Base-by-base conservation (phyloP, 2,113 vertebrate genomes). In the Poeciliopsis retropinna region DNA sequence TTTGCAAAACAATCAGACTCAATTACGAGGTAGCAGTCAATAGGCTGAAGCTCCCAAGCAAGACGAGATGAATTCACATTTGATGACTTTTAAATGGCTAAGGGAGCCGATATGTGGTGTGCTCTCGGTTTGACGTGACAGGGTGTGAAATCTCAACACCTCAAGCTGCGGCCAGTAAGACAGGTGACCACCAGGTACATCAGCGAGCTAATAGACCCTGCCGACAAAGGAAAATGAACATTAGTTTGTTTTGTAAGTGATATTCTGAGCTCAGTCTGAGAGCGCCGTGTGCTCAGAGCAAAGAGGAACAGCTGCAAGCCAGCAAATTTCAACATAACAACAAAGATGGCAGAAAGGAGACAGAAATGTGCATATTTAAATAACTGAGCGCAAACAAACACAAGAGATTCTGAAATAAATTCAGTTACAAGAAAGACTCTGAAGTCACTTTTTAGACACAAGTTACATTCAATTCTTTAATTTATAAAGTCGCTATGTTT, bases 1-100 rank as follows among this genome's bases (percentile, higher is more conserved):
- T 87, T 70, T 25, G 65, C 85, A 78, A 92, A 90, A 92, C 88
- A 92, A 92, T 92, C 88, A 87, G 80, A 84, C 76, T 72, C 85
- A 89, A 92, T 94, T 89, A 92, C 64, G 73, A 76, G 79, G 77
- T 57, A 72, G 75, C 64, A 57, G 51, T 57, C 51, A 57, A 57
- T 57, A n/a, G 5, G 51, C 51, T 57, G 72, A 73, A 87, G 86
- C 79, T 86, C 85, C 83, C 73, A 77, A 85, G 66, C 47, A 78
- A 64, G 39, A 64, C 44, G 78, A 85, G 65, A 82, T 71, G 30
- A 65, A 80, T 80, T 86, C 44, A 88, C 81, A 78, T 87, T 67
- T 82, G 82, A 87, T 82, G 22, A 57, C n/a, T 57, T 47, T 57
- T 57, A n/a, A 57, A 7, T 10, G 51, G 7, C n/a, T 57, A 10